Conservation (phyloP, 2,113 vertebrate genomes). For the Paralichthys olivaceus region DNA sequence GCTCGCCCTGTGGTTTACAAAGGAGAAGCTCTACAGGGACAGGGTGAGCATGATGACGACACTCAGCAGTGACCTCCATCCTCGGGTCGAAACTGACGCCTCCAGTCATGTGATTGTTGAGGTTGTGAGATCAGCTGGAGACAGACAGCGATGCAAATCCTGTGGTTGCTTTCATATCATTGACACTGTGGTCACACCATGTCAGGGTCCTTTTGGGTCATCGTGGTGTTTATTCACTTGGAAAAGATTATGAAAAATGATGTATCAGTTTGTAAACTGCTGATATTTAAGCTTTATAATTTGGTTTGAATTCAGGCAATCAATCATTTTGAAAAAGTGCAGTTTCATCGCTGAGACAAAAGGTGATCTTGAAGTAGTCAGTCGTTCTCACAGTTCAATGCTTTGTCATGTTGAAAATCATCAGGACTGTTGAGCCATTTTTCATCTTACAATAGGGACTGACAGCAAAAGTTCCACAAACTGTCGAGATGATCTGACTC, state of each 20-base stretch:
- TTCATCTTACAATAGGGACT: too few relatives aligned
- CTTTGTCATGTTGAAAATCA: neutral
- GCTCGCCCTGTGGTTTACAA: constrained; percentile 94
- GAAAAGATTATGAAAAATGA: neutral
- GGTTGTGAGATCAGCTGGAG: constrained; percentile 38
- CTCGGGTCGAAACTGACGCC: neutral
- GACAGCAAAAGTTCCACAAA: neutral
- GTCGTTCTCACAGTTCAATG: neutral
- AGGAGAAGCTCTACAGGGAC: constrained; percentile 89
- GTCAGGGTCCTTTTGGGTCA: constrained; percentile 5
- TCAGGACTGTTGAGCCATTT: neutral
- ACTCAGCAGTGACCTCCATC: constrained; percentile 3
- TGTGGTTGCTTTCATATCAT: constrained; percentile 29
- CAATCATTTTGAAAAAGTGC: neutral
- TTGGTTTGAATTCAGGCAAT: neutral
- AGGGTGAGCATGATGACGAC: constrained; percentile 83
- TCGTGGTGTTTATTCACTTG: neutral
- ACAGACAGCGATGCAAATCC: constrained; percentile 64
- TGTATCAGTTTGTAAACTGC: neutral
- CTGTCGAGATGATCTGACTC: too few relatives aligned
- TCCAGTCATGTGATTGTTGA: constrained; percentile 17
- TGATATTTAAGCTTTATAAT: neutral
- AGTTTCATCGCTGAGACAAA: neutral
- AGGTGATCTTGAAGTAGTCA: neutral
- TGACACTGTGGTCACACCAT: neutral